These are phyloP conservation scores for Promerops cafer DNA, from an alignment of 2,113 vertebrate species.

Conservation along the genomic window DNA sequence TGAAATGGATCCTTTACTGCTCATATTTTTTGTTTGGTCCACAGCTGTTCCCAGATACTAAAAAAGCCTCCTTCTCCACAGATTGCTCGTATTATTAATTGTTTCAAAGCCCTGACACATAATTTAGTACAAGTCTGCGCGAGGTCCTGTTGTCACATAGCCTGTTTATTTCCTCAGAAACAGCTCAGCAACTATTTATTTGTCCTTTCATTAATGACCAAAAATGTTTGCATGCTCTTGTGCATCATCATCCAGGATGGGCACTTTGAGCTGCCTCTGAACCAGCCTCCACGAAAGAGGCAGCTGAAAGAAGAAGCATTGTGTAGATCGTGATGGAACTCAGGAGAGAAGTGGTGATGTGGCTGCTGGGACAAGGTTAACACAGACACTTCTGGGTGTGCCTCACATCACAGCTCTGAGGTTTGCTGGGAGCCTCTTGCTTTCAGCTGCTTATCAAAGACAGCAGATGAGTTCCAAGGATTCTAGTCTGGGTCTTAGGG, in stretches of 20 bases:
- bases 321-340: neutral
- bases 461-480: neutral
- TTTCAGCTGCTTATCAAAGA: neutral
- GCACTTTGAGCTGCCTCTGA: neutral
- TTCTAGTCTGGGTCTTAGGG: neutral
- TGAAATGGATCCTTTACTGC: neutral
- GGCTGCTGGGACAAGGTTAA: neutral
- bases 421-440: neutral
- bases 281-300: neutral
- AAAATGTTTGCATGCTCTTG: neutral
- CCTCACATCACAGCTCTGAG: neutral
- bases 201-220: neutral
- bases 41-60: neutral
- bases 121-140: neutral
- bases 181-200: neutral
- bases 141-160: neutral
- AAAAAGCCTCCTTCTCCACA: neutral
- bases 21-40: neutral
- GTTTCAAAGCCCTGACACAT: neutral
- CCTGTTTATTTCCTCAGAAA: neutral
- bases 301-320: neutral
- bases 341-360: neutral
- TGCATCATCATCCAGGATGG: neutral
- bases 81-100: neutral
- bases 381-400: neutral